Base-by-base conservation (phyloP, 1,140 invertebrate species). In the Elysia chlorotica region DNA sequence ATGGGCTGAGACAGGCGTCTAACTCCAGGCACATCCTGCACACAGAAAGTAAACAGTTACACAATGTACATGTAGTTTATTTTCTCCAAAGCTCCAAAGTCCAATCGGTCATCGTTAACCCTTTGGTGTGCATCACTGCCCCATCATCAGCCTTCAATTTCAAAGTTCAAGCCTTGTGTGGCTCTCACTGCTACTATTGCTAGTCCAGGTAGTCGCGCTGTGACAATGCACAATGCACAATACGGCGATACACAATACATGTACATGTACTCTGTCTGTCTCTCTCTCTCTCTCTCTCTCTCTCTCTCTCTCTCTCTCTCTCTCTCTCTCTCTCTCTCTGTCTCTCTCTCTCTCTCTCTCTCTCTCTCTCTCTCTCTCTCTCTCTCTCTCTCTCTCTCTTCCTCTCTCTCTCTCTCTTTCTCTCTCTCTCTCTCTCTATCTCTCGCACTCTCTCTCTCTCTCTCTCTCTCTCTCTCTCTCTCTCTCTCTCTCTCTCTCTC, bases 301-400 rank as follows among this genome's bases (percentile, higher is more conserved):
- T 59, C 56, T 59, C 56, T 59, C 56, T 59, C 56, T 25, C 56
- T 25, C 56, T 25, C 56, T 59, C 56, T 59, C 56, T 59, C n/a
- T n/a, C n/a, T n/a, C n/a, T n/a, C n/a, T n/a, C n/a, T n/a, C n/a
- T n/a, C n/a, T n/a, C 56, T 59, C 23, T 59, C 56, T 59, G 10
- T 59, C 23, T 59, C 23, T 33, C 31, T 30, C 33, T 54, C 65
- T 59, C 3, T 59, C 38, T 33, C 53, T 72, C 67, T 73, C 65
- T 57, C 66, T 74, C 72, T 61, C 53, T 35, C 66, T 73, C 33
- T 73, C 66, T 73, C 71, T 70, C 28, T 73, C 71, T 71, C 66
- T 73, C 71, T 71, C 1, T 71, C 71, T 73, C 30, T 48, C 65
- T 71, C 1, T 67, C 71, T 73, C 71, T 73, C 65, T 70, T 36